Evolutionary conservation across 1,140 invertebrate genomes (phyloP), one percentile per base, ranked within the genome.

Genomic region (Drosophila saltans): DNA sequence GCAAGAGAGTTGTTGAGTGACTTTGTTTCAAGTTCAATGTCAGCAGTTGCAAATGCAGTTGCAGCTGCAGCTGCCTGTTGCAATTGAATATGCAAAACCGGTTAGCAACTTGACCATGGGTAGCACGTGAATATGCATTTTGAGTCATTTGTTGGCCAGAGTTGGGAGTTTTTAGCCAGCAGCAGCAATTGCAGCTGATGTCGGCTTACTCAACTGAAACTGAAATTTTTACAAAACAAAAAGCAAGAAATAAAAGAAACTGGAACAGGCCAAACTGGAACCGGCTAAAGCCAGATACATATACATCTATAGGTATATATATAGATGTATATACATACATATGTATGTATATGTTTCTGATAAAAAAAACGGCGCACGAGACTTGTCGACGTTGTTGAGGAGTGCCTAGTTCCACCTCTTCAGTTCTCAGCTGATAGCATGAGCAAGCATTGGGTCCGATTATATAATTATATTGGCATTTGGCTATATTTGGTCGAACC

Each of bases 1-100:
- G 11, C 40, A 10, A 26, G 11, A 41, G 16, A 67, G 64, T 61
- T 26, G 60, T 48, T 62, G 62, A 48, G 39, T 45, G 30, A 60
- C 58, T 77, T 60, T 71, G 33, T 59, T 69, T 86, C 83, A 86
- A 88, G 83, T 86, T 86, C 83, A 86, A 86, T 86, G 83, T 86
- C 83, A 69, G 78, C 82, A 86, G 76, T 78, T 69, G 67, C 78
- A 74, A 61, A 60, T 74, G 78, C 67, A 56, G 9, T 39, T 60
- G 45, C 66, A 69, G 43, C 59, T 58, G 59, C 66, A 64, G 55
- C 68, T 69, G 69, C 52, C 60, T 65, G 70, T 21, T 58, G 72
- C 63, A 82, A 80, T 77, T 86, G 80, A 72, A 77, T 71, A 69
- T 72, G 30, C 24, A 9, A 68, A 88, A 86, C 82, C 83, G 75